A percentile compares a stretch with the other conserved stretches of the same genome.
Evolutionary conservation across 2,888 invertebrate species (phyloP).

Genomic region (Nineta flava): DNA sequence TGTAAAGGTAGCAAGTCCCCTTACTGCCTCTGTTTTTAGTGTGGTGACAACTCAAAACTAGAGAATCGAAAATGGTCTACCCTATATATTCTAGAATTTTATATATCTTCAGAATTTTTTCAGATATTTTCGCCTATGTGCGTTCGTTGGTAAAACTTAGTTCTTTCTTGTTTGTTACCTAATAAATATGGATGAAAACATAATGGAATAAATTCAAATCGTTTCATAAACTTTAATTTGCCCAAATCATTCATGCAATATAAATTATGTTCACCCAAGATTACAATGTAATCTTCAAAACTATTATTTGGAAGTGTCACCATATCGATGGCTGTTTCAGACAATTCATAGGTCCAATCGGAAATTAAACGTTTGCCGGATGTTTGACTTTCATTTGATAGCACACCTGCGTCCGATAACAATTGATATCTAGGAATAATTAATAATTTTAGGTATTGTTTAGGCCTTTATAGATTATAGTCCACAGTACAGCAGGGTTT

Average conservation of each 20-base stretch:
- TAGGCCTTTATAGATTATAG: not conserved
- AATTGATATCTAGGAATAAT: conserved; percentile 50
- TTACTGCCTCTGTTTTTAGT: no score
- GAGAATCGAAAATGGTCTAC: no score
- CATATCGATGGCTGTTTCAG: conserved; percentile 37
- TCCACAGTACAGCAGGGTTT: no score
- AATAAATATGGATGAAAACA: conserved; percentile 58
- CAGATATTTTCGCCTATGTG: no score
- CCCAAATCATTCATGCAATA: conserved; percentile 70
- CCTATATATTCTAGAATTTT: no score
- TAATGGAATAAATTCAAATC: conserved; percentile 68
- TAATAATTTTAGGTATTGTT: not conserved
- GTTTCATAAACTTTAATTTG: conserved; percentile 63
- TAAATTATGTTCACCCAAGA: conserved; percentile 73
- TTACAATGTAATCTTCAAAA: conserved; percentile 53
- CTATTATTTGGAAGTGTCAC: conserved; percentile 28
- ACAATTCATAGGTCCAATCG: conserved; percentile 74
- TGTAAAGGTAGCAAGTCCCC: no score
- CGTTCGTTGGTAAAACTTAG: no score
- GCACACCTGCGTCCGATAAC: conserved; percentile 53
- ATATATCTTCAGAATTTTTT: no score
- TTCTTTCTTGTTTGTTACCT: conserved; percentile 40
- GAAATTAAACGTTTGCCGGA: conserved; percentile 42
- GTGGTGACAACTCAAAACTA: no score
- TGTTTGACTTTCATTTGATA: conserved; percentile 35